These are phyloP conservation scores for Baccha elongata DNA, from an alignment of 2,888 invertebrate species.

Conservation along the genomic window DNA sequence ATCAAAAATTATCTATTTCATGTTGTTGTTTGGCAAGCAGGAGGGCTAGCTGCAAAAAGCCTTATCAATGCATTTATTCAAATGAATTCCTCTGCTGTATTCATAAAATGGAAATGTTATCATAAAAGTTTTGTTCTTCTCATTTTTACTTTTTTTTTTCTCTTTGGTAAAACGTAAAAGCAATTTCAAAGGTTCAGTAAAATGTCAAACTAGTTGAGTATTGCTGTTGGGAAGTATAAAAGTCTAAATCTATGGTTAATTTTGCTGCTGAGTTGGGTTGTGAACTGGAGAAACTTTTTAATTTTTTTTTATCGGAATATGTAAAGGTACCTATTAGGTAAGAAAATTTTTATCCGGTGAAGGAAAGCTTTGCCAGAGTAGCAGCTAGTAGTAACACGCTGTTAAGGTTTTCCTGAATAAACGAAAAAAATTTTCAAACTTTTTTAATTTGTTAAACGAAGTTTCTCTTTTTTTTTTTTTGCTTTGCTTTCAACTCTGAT, in stretches of 20 bases:
- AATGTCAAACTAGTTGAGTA: conserved; percentile 73
- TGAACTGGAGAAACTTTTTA: conserved; percentile 67
- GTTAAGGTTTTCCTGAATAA: conserved; percentile 62
- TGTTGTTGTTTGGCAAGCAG: too few relatives aligned
- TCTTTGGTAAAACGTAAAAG: too few relatives aligned
- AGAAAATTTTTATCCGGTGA: conserved; percentile 58
- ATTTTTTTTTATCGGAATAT: conserved; percentile 59
- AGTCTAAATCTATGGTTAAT: conserved; percentile 73
- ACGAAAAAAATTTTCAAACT: conserved; percentile 63
- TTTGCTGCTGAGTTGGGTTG: conserved; percentile 62
- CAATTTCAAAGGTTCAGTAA: conserved; percentile 65
- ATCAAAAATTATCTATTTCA: too few relatives aligned
- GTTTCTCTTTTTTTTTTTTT: too few relatives aligned
- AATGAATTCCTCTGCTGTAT: conserved; percentile 46
- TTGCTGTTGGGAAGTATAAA: conserved; percentile 69
- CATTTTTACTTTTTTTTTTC: conserved; percentile 62
- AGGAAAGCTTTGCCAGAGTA: conserved; percentile 55
- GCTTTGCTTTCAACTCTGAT: conserved; percentile 63
- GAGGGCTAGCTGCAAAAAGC: too few relatives aligned
- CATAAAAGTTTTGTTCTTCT: conserved; percentile 69
- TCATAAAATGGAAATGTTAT: conserved; percentile 70
- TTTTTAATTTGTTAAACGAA: conserved; percentile 72
- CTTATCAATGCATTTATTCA: conserved; percentile 70
- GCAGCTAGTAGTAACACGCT: conserved; percentile 21
- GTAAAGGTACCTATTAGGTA: too few relatives aligned